Evolutionary conservation across 2,113 vertebrate species (phyloP).

Genomic region (Antechinus stuartii): DNA sequence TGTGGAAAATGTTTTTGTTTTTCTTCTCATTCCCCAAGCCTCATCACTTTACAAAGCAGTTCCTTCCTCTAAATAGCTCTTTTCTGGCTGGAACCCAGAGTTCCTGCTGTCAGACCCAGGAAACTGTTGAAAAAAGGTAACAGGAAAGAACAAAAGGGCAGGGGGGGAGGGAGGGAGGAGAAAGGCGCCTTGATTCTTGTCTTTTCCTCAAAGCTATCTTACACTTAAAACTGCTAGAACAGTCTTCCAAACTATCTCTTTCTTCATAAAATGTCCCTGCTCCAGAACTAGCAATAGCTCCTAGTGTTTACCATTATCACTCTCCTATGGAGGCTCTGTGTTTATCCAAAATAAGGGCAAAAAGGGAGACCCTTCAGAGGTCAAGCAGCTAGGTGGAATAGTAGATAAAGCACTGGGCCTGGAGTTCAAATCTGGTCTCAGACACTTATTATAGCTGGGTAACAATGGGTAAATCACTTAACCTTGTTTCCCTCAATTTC

Average conservation of each 20-base stretch:
- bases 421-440: too few species aligned
- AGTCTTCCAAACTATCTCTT: not conserved
- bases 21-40: conserved; percentile 7
- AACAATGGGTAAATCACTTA: too few species aligned
- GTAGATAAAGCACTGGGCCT: not conserved
- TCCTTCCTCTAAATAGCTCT: conserved; percentile 32
- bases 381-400: too few species aligned
- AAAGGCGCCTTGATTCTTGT: not conserved
- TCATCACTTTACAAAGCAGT: not conserved
- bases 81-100: not conserved
- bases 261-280: not conserved
- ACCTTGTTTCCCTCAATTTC: too few species aligned
- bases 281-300: conserved; percentile 7
- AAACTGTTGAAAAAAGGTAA: conserved; percentile 26
- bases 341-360: not conserved
- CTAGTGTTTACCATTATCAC: not conserved
- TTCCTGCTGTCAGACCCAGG: conserved; percentile 2
- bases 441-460: too few species aligned
- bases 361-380: not conserved
- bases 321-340: not conserved
- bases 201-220: not conserved
- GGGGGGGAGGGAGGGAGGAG: not conserved
- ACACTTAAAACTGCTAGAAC: not conserved
- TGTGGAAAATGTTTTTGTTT: not conserved
- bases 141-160: conserved; percentile 15